These are phyloP conservation scores for Acipenser ruthenus DNA, from an alignment of 2,797 vertebrate species.

Conservation along the genomic window DNA sequence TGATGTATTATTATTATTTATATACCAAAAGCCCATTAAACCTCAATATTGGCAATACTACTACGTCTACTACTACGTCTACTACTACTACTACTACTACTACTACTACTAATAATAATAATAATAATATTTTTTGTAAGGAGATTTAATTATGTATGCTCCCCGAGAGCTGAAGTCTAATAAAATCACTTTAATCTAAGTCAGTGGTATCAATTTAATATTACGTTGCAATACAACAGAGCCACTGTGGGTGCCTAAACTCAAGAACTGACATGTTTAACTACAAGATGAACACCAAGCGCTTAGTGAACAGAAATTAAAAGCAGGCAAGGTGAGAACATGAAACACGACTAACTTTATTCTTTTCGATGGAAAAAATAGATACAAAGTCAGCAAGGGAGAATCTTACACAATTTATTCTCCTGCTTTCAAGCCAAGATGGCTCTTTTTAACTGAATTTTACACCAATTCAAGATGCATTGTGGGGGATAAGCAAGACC, in stretches of 20 bases:
- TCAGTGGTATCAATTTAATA: slow-evolving; percentile 12
- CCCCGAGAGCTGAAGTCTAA: slow-evolving; percentile 16
- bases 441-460: slow-evolving; percentile 40
- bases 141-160: slow-evolving; percentile 10
- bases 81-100: too few species aligned
- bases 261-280: slow-evolving; percentile 8
- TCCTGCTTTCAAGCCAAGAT: slow-evolving; percentile 27
- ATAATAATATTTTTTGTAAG: slow-evolving; percentile 22
- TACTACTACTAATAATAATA: too few species aligned
- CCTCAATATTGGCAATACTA: too few species aligned
- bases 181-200: slow-evolving; percentile 17
- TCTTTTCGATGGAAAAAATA: slow-evolving; percentile 28
- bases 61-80: too few species aligned
- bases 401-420: slow-evolving; percentile 30
- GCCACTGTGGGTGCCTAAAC: background rate
- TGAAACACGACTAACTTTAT: slow-evolving; percentile 28
- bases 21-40: too few species aligned
- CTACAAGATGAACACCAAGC: background rate
- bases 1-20: too few species aligned
- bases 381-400: slow-evolving; percentile 15
- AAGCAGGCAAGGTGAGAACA: slow-evolving; percentile 7
- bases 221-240: slow-evolving; percentile 7
- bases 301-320: slow-evolving; percentile 17
- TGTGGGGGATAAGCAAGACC: slow-evolving; percentile 28
- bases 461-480: slow-evolving; percentile 36